Evolutionary conservation across 2,797 vertebrate genomes (phyloP).

Genomic region (Darevskia nairensis): DNA sequence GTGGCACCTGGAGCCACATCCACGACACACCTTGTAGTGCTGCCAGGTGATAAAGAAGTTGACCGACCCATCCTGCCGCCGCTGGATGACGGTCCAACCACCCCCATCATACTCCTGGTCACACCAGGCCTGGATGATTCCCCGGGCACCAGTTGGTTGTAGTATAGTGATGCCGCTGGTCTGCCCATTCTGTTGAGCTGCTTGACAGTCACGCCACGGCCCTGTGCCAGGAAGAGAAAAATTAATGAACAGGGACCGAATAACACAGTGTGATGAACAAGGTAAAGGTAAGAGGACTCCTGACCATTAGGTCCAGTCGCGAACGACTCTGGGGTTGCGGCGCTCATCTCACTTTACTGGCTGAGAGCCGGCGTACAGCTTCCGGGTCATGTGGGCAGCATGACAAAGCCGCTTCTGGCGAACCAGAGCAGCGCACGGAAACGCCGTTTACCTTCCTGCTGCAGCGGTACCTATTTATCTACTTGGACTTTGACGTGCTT

Average conservation of each 20-base stretch:
- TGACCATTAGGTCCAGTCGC: too few species aligned
- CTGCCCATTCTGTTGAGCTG: constrained; percentile 81
- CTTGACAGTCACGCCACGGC: constrained; percentile 89
- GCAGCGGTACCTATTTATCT: too few species aligned
- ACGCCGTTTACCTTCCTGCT: too few species aligned
- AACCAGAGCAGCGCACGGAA: too few species aligned
- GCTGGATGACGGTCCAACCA: constrained; percentile 92
- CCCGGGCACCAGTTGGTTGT: constrained; percentile 78
- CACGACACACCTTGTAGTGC: constrained; percentile 87
- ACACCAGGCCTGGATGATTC: constrained; percentile 88
- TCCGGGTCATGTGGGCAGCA: too few species aligned
- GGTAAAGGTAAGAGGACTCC: background rate
- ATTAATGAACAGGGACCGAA: background rate
- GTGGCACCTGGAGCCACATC: background rate
- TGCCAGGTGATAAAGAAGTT: constrained; percentile 94
- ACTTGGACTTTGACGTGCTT: too few species aligned
- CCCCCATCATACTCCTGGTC: constrained; percentile 86
- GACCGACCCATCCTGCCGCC: constrained; percentile 89
- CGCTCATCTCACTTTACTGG: too few species aligned
- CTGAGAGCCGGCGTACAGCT: too few species aligned
- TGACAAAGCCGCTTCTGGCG: too few species aligned
- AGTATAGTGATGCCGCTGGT: constrained; percentile 88
- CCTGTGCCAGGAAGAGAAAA: constrained; percentile 72
- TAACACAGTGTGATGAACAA: background rate
- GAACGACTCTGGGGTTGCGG: too few species aligned